Evolutionary conservation across 1,140 invertebrate genomes (phyloP).

Genomic region (Cotesia glomerata): DNA sequence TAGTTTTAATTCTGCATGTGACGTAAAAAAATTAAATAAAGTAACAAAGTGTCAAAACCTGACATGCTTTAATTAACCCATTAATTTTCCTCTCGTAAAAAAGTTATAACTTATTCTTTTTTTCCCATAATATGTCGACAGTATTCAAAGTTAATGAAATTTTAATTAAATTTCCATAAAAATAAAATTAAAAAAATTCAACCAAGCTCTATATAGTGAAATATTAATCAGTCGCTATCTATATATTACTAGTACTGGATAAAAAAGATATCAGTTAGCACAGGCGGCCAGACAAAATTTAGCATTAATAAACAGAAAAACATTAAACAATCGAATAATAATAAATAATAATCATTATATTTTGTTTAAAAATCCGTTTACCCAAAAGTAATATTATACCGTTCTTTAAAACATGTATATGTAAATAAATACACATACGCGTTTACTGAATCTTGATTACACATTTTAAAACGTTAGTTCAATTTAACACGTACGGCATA

Average conservation of each 20-base stretch:
- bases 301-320: slow-evolving; percentile 2
- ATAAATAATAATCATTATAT: too few relatives aligned
- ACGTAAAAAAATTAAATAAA: too few relatives aligned
- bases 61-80: too few relatives aligned
- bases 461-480: slow-evolving; percentile 43
- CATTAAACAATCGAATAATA: slow-evolving; percentile 20
- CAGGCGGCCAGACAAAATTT: slow-evolving; percentile 58
- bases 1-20: too few relatives aligned
- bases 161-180: not conserved
- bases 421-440: too few relatives aligned
- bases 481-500: slow-evolving; percentile 63
- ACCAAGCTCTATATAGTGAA: not conserved
- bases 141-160: too few relatives aligned
- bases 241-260: not conserved
- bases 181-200: not conserved
- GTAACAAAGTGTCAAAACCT: too few relatives aligned
- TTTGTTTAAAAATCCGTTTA: not conserved
- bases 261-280: slow-evolving; percentile 51
- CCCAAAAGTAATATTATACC: not conserved
- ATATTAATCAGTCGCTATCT: not conserved
- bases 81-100: too few relatives aligned
- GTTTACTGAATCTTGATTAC: too few relatives aligned
- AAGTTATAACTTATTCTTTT: too few relatives aligned
- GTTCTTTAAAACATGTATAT: not conserved
- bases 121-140: too few relatives aligned